Base-by-base conservation (phyloP, 37 sponge, comb jelly and placozoan genomes). In the Halisarca cf. caerulea region DNA sequence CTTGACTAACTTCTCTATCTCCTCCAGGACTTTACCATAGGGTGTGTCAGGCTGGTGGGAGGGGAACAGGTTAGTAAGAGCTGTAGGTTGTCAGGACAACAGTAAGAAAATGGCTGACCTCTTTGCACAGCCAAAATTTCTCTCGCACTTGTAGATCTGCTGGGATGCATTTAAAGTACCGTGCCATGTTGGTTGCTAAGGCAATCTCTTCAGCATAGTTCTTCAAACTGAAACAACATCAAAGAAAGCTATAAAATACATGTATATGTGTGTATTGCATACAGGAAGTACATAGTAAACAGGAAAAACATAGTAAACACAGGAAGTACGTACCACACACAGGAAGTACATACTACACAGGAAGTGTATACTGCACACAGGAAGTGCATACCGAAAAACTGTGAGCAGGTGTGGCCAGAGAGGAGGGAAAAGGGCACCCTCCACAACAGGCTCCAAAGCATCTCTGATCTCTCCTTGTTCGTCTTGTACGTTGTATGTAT, bases 111-210 rank as follows among this genome's bases (percentile, higher is more conserved):
- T 74, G 15, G 0, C 80, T 74, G 9, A 94, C 94, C 88, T 88
- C 84, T 0, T 86, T 78, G 20, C 77, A 9, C 21, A 94, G 80
- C 72, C 88, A 88, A 79, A 85, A 94, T 51, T 94, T 90, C 51
- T 83, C 80, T 55, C 89, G 47, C 34, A 94, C 86, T 21, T 87
- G 42, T 33, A 94, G 59, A 40, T 94, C 94, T 44, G 60, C 85
- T 23, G 94, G 91, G 0, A 83, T 74, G 34, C 84, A 81, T 28
- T 86, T 83, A 84, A 80, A 88, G 58, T 86, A 66, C 45, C 82
- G 78, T 28, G 83, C 79, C 91, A 94, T 94, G 83, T 86, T 94
- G 61, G 38, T 80, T 42, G 91, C 94, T 25, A 85, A 55, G 44
- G 94, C 64, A 64, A 86, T 42, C 86, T 94, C 94, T 15, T 68